phyloP scores from a whole-genome alignment of 2,113 vertebrate genomes.

The Diadophis punctatus region DNA sequence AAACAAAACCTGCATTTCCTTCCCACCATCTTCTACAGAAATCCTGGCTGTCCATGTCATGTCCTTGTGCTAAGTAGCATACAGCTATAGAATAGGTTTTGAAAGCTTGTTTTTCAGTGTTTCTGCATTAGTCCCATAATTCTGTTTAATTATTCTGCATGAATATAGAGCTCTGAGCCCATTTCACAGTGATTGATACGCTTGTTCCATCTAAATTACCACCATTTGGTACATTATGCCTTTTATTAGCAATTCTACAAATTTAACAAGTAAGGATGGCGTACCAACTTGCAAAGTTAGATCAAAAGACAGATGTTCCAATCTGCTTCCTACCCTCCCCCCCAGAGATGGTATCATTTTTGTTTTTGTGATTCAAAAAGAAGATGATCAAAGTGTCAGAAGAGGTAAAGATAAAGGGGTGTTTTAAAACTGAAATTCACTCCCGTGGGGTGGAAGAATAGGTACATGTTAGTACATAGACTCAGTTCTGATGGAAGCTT shows the following conservation, averaged over 20 bases:
- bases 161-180: constrained; percentile 58
- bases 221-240: constrained; percentile 56
- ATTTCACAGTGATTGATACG: constrained; percentile 51
- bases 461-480: neutral
- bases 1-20: neutral
- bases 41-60: constrained; percentile 45
- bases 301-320: constrained; percentile 48
- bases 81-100: constrained; percentile 42
- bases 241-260: constrained; percentile 61
- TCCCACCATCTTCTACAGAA: constrained; percentile 43
- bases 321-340: constrained; percentile 23
- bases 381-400: constrained; percentile 24
- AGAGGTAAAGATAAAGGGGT: constrained; percentile 17
- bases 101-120: constrained; percentile 46
- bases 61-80: constrained; percentile 43
- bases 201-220: constrained; percentile 60
- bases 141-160: constrained; percentile 54
- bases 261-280: constrained; percentile 51
- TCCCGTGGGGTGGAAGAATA: constrained; percentile 24
- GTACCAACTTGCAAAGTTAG: constrained; percentile 40
- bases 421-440: neutral
- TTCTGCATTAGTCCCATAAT: constrained; percentile 45
- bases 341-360: constrained; percentile 26
- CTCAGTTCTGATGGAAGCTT: constrained; percentile 1
- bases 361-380: constrained; percentile 46